These are phyloP conservation scores for Phenacoccus solenopsis DNA, from an alignment of 1,140 invertebrate species.

Conservation along the genomic window DNA sequence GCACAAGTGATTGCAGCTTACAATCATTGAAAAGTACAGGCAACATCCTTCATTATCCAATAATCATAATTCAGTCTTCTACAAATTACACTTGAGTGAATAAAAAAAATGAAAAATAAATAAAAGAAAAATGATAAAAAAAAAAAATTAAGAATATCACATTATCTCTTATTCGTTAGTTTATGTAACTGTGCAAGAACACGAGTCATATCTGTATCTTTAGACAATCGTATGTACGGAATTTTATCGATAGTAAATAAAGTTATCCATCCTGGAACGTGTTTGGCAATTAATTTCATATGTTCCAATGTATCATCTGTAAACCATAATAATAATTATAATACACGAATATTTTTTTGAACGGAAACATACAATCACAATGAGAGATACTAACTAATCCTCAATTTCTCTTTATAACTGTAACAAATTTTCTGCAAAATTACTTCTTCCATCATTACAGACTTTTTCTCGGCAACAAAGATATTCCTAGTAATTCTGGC, in stretches of 20 bases:
- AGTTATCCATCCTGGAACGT: conserved; percentile 21
- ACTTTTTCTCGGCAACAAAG: conserved; percentile 76
- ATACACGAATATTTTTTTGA: too few species aligned
- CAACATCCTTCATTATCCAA: too few species aligned
- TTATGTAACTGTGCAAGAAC: conserved; percentile 19
- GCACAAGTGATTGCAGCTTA: too few species aligned
- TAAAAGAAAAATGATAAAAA: too few species aligned
- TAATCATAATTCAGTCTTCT: too few species aligned
- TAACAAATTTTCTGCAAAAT: conserved; percentile 65
- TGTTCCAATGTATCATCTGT: conserved; percentile 57
- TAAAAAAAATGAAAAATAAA: too few species aligned
- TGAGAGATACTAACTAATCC: conserved; percentile 40
- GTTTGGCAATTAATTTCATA: conserved; percentile 47
- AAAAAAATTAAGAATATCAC: too few species aligned
- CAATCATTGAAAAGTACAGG: too few species aligned
- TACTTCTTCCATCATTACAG: conserved; percentile 57
- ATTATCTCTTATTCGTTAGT: conserved; percentile 35
- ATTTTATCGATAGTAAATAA: conserved; percentile 22
- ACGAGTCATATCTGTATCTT: conserved; percentile 21
- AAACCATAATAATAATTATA: background rate
- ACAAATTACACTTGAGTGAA: too few species aligned
- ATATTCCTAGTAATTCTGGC: conserved; percentile 67
- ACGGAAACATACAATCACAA: too few species aligned
- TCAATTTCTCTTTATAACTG: conserved; percentile 58
- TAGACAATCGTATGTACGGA: conserved; percentile 19